A percentile compares a stretch with the other conserved stretches of the same genome.
Conservation (phyloP, 2,888 invertebrate genomes). For the Sussaba pulchella region DNA sequence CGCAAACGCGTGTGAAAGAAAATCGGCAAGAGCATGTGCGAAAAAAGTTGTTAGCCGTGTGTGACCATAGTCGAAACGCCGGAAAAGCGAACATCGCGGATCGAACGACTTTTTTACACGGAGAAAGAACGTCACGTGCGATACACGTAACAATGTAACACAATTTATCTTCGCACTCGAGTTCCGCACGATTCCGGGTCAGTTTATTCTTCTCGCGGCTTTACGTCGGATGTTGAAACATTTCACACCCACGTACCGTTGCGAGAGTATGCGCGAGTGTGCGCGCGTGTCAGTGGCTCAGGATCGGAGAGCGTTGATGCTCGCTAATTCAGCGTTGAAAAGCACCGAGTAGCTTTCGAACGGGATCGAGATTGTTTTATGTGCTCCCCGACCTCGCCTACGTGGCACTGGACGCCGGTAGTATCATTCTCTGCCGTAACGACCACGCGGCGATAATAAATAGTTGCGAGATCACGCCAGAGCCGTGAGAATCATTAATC, state of each 20-base stretch:
- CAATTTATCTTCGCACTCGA: slow-evolving; percentile 18
- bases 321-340: too few species aligned
- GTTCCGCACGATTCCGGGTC: neutral
- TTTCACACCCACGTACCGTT: neutral
- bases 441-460: neutral
- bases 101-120: neutral
- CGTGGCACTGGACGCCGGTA: neutral
- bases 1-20: neutral
- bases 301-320: too few species aligned
- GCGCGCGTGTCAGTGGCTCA: neutral
- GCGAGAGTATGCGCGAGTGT: neutral
- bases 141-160: slow-evolving; percentile 10
- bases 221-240: neutral
- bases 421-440: neutral
- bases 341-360: slow-evolving; percentile 1
- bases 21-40: too few species aligned
- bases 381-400: neutral
- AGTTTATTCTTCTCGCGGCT: neutral
- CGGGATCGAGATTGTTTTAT: slow-evolving; percentile 10
- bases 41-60: slow-evolving; percentile 6
- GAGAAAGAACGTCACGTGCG: neutral
- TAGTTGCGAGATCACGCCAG: neutral
- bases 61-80: neutral
- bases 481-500: slow-evolving; percentile 66
- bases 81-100: neutral